A percentile compares a stretch with the other conserved stretches of the same genome.
phyloP scores from a whole-genome alignment of 2,888 invertebrate species.

The Heliconius ismenius region DNA sequence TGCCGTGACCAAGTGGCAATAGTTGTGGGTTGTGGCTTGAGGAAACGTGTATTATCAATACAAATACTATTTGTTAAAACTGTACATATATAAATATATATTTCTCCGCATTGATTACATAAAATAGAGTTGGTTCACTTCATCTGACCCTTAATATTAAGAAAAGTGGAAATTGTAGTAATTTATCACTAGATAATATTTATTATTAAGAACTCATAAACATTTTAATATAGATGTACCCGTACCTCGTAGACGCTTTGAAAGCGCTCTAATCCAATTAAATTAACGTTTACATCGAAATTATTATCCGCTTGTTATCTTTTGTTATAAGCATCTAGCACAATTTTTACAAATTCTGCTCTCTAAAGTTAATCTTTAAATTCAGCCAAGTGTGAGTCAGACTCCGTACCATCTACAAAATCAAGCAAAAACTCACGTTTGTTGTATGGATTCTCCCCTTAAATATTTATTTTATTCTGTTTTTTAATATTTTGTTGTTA shows the following conservation, averaged over 20 bases:
- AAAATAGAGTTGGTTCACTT: too few species aligned
- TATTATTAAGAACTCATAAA: neutral
- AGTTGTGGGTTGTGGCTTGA: neutral
- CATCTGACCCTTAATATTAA: too few species aligned
- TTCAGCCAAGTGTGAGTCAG: too few species aligned
- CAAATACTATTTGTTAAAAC: neutral
- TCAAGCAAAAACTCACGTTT: too few species aligned
- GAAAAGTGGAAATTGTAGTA: neutral
- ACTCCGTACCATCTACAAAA: too few species aligned
- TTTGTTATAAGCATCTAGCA: too few species aligned
- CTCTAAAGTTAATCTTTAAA: too few species aligned
- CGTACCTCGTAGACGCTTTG: neutral
- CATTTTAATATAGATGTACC: neutral
- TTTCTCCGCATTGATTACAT: neutral
- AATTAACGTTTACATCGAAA: neutral
- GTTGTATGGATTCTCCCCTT: too few species aligned
- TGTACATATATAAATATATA: neutral
- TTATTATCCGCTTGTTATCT: neutral
- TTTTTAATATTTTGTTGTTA: too few species aligned
- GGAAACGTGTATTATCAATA: neutral
- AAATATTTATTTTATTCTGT: too few species aligned
- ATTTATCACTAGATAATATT: neutral
- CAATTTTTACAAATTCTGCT: too few species aligned
- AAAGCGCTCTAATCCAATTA: neutral
- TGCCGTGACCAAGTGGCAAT: neutral